Base-by-base conservation (phyloP, 2,113 vertebrate species). In the Otolemur garnettii region DNA sequence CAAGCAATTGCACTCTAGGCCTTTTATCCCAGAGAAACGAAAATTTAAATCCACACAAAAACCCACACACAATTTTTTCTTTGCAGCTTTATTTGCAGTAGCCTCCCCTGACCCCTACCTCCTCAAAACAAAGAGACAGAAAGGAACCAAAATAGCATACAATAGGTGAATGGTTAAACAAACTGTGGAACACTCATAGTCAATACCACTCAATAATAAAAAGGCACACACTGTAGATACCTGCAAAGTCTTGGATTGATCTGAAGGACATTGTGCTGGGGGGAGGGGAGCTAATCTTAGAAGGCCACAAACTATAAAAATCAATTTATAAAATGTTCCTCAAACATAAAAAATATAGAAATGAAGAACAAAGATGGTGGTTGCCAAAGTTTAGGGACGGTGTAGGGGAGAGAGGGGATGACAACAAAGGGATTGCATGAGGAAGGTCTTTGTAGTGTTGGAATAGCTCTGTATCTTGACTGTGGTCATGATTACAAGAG, bases 21-120 rank as follows among this genome's bases (percentile, higher is more conserved):
- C 55, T 71, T 91, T 88, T 87, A 88, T 71, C 55, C 87, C 62
- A 83, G 42, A 94, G 62, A 94, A 91, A 94, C 45, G 45, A 83
- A 91, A 77, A 87, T 38, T 12, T 77, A 45, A 30, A 2, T 92
- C 35, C 45, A 80, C 7, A 50, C 6, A 85, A 90, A 89, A 86
- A 81, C n/a, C 64, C 87, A 33, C 30, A 82, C 5, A 60, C 6
- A 18, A 68, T 77, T 93, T 60, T 77, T 77, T 71, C 22, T 24
- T 4, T 45, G 18, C 22, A 64, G 35, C 5, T 92, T 92, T 83
- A 77, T 72, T 66, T 89, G 30, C 10, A 96, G 72, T 2, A 86
- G 35, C 4, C 11, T 42, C 38, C 4, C 69, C 19, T 26, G 28
- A 28, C 62, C 28, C 62, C 26, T 26, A 64, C 62, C 26, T 64